Evolutionary conservation across 1,140 invertebrate species (phyloP).

Genomic region (Drosophila parvula): DNA sequence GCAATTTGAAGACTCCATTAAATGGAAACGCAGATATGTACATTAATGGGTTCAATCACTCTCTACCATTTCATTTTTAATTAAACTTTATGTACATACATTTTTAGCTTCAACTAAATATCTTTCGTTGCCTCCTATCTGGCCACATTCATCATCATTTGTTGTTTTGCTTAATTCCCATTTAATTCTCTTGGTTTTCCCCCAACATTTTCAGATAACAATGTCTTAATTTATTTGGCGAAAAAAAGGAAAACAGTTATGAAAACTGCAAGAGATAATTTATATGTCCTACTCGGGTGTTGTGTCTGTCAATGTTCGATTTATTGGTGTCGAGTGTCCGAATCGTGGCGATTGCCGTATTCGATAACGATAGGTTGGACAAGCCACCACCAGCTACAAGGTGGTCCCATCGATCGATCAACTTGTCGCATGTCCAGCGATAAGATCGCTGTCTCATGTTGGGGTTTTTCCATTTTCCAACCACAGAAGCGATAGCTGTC

Average conservation of each 20-base stretch:
- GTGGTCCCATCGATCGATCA: conserved; percentile 62
- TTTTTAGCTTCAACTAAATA: conserved; percentile 1
- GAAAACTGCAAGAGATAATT: conserved; percentile 36
- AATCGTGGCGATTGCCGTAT: conserved; percentile 44
- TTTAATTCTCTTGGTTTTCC: conserved; percentile 25
- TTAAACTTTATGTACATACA: conserved; percentile 9
- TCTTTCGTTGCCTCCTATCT: conserved; percentile 25
- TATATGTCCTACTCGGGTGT: conserved; percentile 25
- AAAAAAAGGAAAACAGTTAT: conserved; percentile 12
- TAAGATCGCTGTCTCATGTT: conserved; percentile 49
- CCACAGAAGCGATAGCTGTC: conserved; percentile 15
- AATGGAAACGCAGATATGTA: background rate
- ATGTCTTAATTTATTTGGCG: conserved; percentile 58
- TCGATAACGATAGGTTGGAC: conserved; percentile 44
- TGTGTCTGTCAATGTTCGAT: conserved; percentile 39
- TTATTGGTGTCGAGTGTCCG: conserved; percentile 40
- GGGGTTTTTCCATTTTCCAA: background rate
- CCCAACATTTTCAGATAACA: conserved; percentile 52
- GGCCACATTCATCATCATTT: conserved; percentile 36
- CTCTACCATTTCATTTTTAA: conserved; percentile 16
- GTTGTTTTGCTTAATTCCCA: conserved; percentile 1
- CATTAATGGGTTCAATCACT: background rate
- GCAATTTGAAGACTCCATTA: background rate
- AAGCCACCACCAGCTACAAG: conserved; percentile 17
- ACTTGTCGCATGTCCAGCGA: conserved; percentile 55